Base-by-base conservation (phyloP, 2,797 vertebrate species). In the Antrozous pallidus region DNA sequence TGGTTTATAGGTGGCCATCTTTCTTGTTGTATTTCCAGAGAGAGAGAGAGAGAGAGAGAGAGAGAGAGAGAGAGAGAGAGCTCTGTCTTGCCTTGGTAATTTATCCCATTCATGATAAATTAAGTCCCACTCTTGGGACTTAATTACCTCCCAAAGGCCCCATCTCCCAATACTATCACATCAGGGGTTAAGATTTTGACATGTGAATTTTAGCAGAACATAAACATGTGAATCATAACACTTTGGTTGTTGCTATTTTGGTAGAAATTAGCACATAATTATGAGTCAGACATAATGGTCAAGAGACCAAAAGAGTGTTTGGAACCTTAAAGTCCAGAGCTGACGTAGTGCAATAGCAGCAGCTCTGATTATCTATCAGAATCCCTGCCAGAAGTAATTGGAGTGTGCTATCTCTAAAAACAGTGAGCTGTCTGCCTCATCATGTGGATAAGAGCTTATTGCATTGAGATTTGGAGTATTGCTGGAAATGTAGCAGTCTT, bases 371-470 rank as follows among this genome's bases (percentile, higher is more conserved):
- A 71, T 28, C 79, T 56, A 79, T 88, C 49, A 45, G 67, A 86
- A 78, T 26, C 51, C 73, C 63, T 70, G 94, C 94, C 95, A 94
- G 95, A 94, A 96, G 93, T 92, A 96, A 95, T 42, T 93, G 92
- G 92, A 97, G 81, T 94, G 51, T 92, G 84, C 36, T 95, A 88
- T 96, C 87, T 95, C 88, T 63, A 63, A 73, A 93, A 96, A 94
- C 94, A 93, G 56, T 70, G 88, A 91, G 95, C 94, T 95, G 94
- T 93, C 97, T 92, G 90, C 92, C 97, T 97, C 88, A 75, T 96
- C 97, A 94, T 77, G 47, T 94, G 96, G 96, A 95, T 93, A 77
- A 84, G 88, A 95, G 92, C 92, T 97, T 95, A 97, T 97, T 97
- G 96, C 93, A n/a, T 56, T 96, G 97, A 96, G 97, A 96, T 95